Percentiles rank a stretch among this genome's conserved stretches.
Conservation (phyloP, 2,113 vertebrate species). For the Dicrurus megarhynchus region DNA sequence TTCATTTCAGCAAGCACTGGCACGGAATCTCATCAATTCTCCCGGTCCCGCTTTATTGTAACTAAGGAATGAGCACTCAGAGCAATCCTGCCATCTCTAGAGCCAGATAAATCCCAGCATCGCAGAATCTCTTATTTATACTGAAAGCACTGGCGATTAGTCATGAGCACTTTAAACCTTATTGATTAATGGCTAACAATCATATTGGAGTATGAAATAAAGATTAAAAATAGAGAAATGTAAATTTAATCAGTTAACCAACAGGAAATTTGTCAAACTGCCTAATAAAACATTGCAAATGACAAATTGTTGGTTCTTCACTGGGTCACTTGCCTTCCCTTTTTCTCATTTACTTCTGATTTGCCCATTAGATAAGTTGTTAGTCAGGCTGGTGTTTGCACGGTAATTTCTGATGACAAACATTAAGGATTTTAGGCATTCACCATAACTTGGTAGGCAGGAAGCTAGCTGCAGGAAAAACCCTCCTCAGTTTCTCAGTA, state of each 20-base stretch:
- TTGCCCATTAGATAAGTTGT: background rate
- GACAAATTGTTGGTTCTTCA: constrained; percentile 9
- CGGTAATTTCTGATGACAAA: background rate
- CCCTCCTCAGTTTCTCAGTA: background rate
- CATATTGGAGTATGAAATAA: constrained; percentile 28
- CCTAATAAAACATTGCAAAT: background rate
- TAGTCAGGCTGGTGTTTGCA: background rate
- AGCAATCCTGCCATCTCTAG: background rate
- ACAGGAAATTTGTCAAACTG: constrained; percentile 20
- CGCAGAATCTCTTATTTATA: constrained; percentile 1
- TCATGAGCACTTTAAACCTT: background rate
- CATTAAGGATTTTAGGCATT: background rate
- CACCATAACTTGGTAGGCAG: background rate
- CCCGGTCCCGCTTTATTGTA: background rate
- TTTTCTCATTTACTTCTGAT: background rate
- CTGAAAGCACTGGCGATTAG: background rate
- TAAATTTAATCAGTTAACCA: constrained; percentile 25
- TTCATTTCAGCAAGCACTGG: background rate
- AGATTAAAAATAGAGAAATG: constrained; percentile 22
- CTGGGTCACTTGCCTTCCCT: background rate
- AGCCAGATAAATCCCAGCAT: background rate
- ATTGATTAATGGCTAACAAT: constrained; percentile 26
- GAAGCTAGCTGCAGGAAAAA: background rate
- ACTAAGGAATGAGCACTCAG: background rate
- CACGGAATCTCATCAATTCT: background rate